Percentiles rank a stretch among this genome's conserved stretches.
phyloP scores from a whole-genome alignment of 2,113 vertebrate genomes.

The Capreolus pygargus region DNA sequence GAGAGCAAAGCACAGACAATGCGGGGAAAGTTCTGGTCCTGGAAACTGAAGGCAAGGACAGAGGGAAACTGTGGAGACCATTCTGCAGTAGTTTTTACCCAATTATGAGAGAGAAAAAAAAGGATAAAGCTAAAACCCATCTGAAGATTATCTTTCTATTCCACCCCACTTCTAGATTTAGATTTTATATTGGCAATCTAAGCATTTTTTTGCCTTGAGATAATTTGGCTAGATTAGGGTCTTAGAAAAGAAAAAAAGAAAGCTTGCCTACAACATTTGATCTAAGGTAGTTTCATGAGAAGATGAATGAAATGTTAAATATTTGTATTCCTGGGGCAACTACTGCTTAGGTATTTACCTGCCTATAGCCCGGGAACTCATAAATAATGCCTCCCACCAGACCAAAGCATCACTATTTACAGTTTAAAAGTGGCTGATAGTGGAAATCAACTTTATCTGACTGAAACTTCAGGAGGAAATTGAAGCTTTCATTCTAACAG shows the following conservation, averaged over 20 bases:
- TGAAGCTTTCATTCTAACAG: neutral
- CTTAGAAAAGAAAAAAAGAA: neutral
- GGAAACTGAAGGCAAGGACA: neutral
- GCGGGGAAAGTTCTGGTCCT: neutral
- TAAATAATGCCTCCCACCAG: slow-evolving; percentile 15
- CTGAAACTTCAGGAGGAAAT: neutral
- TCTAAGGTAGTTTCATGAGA: slow-evolving; percentile 40
- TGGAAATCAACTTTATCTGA: slow-evolving; percentile 16
- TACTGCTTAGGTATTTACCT: slow-evolving; percentile 51
- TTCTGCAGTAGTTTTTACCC: neutral
- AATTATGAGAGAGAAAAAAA: neutral
- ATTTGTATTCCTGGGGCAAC: slow-evolving; percentile 49
- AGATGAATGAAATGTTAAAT: slow-evolving; percentile 52
- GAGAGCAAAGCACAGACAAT: neutral
- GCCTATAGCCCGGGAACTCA: slow-evolving; percentile 48
- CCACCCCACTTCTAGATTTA: neutral
- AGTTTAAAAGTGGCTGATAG: slow-evolving; percentile 29
- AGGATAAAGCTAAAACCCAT: neutral
- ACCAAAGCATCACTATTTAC: slow-evolving; percentile 38
- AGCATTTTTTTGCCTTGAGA: slow-evolving; percentile 28
- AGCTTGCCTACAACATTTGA: slow-evolving; percentile 28
- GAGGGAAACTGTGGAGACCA: neutral
- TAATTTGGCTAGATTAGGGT: slow-evolving; percentile 39
- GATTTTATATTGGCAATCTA: slow-evolving; percentile 28
- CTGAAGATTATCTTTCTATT: neutral